Evolutionary conservation across 1,140 invertebrate genomes (phyloP), one percentile per base, ranked within the genome.

Genomic region (Hyphantria cunea): DNA sequence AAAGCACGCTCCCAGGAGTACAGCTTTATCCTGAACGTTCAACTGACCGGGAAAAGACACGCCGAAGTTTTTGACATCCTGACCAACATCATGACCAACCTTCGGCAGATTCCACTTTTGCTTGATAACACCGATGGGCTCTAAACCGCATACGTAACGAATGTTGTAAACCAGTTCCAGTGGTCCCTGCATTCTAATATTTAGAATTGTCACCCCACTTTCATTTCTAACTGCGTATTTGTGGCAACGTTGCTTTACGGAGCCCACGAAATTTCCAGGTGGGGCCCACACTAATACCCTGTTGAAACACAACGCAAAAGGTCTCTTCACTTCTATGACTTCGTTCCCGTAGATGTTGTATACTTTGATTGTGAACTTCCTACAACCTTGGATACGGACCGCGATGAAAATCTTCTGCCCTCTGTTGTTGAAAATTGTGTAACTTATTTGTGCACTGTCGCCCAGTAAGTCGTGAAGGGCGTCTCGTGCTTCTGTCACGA

Each of bases 331-430:
- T 25, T 75, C 37, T 12, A 84, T 73, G 0, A 84, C 72, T 63
- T 82, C 78, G 51, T 84, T 84, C 4, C 80, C 82, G 17, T 84
- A 84, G 17, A 51, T 41, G 25, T 84, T 84, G 44, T 70, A 84
- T 12, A 82, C 67, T 55, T 72, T 78, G 0, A 84, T 53, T 37
- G 70, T 52, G 37, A 71, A 73, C 17, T 68, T 67, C 14, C 37
- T 54, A 12, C 48, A 45, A 0, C 17, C 45, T 15, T 69, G 71
- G 7, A 76, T 66, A 45, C 73, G 59, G 0, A 77, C 70, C 3
- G 73, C 80, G 15, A 84, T 17, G 55, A 84, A 82, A 6, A 82
- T 72, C 55, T 82, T 84, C 32, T 84, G 67, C 0, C 80, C 78
- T 39, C 64, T 11, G 12, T 68, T 76, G 37, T 84, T 82, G 34